A percentile compares a stretch with the other conserved stretches of the same genome.
These are phyloP conservation scores for Pycnonotus jocosus DNA, from an alignment of 2,113 vertebrate genomes.

Conservation along the genomic window DNA sequence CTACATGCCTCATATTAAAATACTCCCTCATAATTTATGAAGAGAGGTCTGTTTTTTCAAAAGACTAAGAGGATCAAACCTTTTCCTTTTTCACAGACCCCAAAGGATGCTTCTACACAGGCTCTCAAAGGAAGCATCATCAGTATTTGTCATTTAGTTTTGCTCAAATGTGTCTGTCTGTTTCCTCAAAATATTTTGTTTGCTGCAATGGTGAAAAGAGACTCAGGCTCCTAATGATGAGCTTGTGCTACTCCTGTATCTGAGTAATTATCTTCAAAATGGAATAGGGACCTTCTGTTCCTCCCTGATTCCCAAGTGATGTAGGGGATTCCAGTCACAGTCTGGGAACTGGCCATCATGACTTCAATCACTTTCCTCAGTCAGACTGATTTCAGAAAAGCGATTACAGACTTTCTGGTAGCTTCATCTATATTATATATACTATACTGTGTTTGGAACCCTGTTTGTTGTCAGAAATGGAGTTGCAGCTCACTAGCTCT, in stretches of 20 bases:
- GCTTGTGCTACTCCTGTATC: neutral
- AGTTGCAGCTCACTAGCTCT: neutral
- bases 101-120: neutral
- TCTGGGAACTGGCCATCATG: neutral
- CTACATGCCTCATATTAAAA: neutral
- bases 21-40: neutral
- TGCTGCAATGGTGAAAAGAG: neutral
- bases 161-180: neutral
- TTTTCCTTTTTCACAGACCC: neutral
- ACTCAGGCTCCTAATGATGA: neutral
- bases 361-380: neutral
- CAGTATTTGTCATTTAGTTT: neutral
- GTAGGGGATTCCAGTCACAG: neutral
- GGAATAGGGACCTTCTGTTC: neutral
- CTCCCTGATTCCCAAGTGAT: neutral
- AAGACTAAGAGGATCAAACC: neutral
- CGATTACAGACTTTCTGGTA: neutral
- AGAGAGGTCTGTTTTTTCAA: neutral
- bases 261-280: neutral
- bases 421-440: neutral
- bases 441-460: neutral
- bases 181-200: neutral
- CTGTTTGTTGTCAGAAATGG: neutral
- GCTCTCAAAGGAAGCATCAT: neutral
- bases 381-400: neutral